Evolutionary conservation across 2,113 vertebrate genomes (phyloP), one percentile per base, ranked within the genome.

Genomic region (Muscicapa adusta): DNA sequence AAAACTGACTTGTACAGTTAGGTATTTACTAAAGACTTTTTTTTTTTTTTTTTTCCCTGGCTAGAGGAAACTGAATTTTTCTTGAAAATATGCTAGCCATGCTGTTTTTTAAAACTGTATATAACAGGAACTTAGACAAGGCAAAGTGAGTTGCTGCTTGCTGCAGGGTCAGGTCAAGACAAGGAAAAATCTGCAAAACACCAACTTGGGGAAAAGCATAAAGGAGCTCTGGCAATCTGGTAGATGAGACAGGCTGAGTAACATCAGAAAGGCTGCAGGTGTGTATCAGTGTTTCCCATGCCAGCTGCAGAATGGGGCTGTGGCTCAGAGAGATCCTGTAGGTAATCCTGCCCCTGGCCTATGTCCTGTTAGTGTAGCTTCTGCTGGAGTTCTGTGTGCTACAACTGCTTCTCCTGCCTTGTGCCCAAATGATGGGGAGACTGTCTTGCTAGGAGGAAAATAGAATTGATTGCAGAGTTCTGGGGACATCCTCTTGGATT

Each of bases 1-100:
- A 96, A 93, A 96, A 38, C 19, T 73, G 82, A 93, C 50, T 93
- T 20, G 50, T 93, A 65, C 43, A 56, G 48, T 86, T 76, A 66
- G 12, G 12, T 71, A 53, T 87, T 77, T 56, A 40, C 33, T 90
- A 54, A 15, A 61, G n/a, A 4, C 3, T 0, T 40, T n/a, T 61
- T 68, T 45, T 23, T 58, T 61, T 42, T 42, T 31, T 23, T 58
- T 61, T 42, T 42, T 31, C 18, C 31, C 33, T 28, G 40, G 1
- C 62, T 76, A 12, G 56, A 38, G 71, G 40, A 76, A 94, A 54
- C 8, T 0, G 3, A 34, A 0, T 73, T 89, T 80, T 85, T 26
- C 7, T 66, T 88, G 9, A 29, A 67, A 76, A 74, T 31, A 31
- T 17, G 38, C 50, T 75, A 72, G 11, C 31, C 51, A 61, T 42